Base-by-base conservation (phyloP, 2,888 invertebrate genomes). In the Linyphia triangularis region DNA sequence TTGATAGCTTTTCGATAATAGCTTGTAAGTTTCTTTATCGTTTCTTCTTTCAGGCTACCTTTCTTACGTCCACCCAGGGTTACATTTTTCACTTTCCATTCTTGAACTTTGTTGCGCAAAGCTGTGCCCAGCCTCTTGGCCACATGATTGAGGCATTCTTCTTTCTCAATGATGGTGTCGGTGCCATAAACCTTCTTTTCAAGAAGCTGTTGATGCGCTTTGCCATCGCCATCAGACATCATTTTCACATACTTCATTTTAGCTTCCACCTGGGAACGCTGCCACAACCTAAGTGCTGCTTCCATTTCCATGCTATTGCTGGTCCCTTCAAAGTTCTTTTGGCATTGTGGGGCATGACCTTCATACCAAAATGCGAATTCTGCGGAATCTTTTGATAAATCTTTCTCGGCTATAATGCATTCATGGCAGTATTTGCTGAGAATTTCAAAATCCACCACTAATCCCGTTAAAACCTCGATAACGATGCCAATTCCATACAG, bases 91-190 rank as follows among this genome's bases (percentile, higher is more conserved):
- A 0, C 7, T 9, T 40, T 16, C 24, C 72, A 82, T 6, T 70
- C 43, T 13, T 59, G 40, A 7, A 72, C 40, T 37, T 40, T 37
- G 16, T 72, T 43, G 0, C 51, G 61, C 1, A 63, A 40, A 0
- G 6, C 72, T 19, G 26, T 70, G 1, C n/a, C 7, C 16, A 82
- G 0, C 16, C 70, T 24, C 5, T 82, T 70, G 0, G 40, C n/a
- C 1, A 82, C 72, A 37, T 82, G 63, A 10, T 82, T 63, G 0
- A 72, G 26, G 10, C 72, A 82, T 43, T 82, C 72, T 22, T 82
- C 37, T 59, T 82, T 72, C 3, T 10, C 6, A 13, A 63, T 43
- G 3, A 30, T 19, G 0, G 9, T 37, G 10, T 9, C 13, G 0
- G 61, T 61, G 0, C 79, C 79, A 43, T 70, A 72, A 1, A 82